Conservation (phyloP, 2,888 invertebrate genomes). For the Xanthorhoe spadicearia region DNA sequence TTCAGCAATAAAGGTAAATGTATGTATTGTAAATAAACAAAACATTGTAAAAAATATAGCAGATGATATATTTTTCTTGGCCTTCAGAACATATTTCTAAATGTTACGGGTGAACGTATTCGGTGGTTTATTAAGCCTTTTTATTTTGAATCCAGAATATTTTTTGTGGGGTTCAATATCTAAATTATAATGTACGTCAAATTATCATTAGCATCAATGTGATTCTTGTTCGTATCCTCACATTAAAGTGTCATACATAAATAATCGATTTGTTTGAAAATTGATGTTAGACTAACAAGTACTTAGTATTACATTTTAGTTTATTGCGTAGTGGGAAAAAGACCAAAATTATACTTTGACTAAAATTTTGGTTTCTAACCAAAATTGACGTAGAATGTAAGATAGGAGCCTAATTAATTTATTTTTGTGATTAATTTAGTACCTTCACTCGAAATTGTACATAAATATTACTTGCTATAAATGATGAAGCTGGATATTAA, state of each 20-base stretch:
- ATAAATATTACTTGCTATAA: slow-evolving; percentile 79
- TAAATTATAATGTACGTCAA: slow-evolving; percentile 33
- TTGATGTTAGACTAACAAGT: slow-evolving; percentile 69
- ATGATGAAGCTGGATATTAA: slow-evolving; percentile 80
- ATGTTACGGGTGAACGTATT: slow-evolving; percentile 58
- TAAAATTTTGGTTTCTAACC: slow-evolving; percentile 70
- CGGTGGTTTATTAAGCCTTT: slow-evolving; percentile 36
- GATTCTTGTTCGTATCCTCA: slow-evolving; percentile 44
- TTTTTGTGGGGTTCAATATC: not conserved
- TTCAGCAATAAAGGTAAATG: slow-evolving; percentile 79
- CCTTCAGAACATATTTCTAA: slow-evolving; percentile 63
- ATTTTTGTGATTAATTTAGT: slow-evolving; percentile 79
- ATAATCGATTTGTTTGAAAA: slow-evolving; percentile 60
- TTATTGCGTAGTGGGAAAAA: slow-evolving; percentile 61
- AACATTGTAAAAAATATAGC: slow-evolving; percentile 71
- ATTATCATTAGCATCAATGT: slow-evolving; percentile 43
- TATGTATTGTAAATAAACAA: slow-evolving; percentile 81
- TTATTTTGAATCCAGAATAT: slow-evolving; percentile 21
- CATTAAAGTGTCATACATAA: slow-evolving; percentile 55
- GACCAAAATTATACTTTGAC: slow-evolving; percentile 68
- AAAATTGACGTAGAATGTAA: slow-evolving; percentile 73
- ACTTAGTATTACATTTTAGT: slow-evolving; percentile 62
- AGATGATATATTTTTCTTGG: slow-evolving; percentile 83
- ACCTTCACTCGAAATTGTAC: slow-evolving; percentile 80
- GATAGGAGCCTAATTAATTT: slow-evolving; percentile 76